A percentile compares a stretch with the other conserved stretches of the same genome.
Evolutionary conservation across 2,888 invertebrate genomes (phyloP).

Genomic region (Sesia bembeciformis): DNA sequence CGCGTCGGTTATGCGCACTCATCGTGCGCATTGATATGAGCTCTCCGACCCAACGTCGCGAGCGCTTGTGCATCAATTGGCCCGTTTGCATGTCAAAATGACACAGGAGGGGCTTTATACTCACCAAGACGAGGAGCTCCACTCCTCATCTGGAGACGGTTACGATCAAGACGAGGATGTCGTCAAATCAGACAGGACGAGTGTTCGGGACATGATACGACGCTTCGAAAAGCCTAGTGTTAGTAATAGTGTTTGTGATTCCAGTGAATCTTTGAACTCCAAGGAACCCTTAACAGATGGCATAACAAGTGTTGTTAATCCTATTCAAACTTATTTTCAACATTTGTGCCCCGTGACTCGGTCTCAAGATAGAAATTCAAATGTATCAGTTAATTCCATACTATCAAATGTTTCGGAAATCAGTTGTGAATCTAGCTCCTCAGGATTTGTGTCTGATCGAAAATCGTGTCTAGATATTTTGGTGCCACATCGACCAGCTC

Average conservation of each 20-base stretch:
- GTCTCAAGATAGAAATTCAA: constrained; percentile 60
- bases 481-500: constrained; percentile 60
- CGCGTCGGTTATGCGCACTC: constrained; percentile 42
- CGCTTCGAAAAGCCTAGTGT: constrained; percentile 55
- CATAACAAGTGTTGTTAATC: constrained; percentile 56
- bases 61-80: constrained; percentile 42
- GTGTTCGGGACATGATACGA: constrained; percentile 60
- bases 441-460: constrained; percentile 62
- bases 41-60: constrained; percentile 34
- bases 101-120: constrained; percentile 54
- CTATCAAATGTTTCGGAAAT: constrained; percentile 62
- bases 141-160: constrained; percentile 37
- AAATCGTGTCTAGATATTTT: constrained; percentile 39
- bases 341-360: constrained; percentile 41
- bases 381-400: constrained; percentile 66
- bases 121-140: constrained; percentile 42
- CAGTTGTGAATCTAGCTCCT: constrained; percentile 66
- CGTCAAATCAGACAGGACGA: constrained; percentile 46
- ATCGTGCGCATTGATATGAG: constrained; percentile 51
- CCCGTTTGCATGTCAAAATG: constrained; percentile 39
- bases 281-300: constrained; percentile 47
- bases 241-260: constrained; percentile 33
- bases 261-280: constrained; percentile 49
- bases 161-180: constrained; percentile 49
- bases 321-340: constrained; percentile 52